These are phyloP conservation scores for Colaptes auratus DNA, from an alignment of 2,113 vertebrate genomes.

Conservation along the genomic window DNA sequence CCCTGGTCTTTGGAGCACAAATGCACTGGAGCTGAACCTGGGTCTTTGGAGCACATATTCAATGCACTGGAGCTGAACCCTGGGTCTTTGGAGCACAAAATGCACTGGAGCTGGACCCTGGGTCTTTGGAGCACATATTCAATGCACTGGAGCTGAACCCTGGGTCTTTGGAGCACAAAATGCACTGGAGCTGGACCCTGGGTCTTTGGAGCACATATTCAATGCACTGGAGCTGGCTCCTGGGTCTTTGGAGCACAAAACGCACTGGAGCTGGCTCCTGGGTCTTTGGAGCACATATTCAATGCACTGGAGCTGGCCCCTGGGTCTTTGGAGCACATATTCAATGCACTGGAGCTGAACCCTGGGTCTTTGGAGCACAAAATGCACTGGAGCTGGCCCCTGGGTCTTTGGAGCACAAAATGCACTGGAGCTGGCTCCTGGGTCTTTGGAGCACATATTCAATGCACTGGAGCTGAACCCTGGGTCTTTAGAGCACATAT, in stretches of 20 bases:
- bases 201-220: not conserved
- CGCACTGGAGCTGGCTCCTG: not conserved
- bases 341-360: not conserved
- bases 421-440: no score
- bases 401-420: no score
- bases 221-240: not conserved
- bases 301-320: not conserved
- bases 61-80: not conserved
- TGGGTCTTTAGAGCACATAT: no score
- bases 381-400: no score
- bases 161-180: not conserved
- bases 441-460: no score
- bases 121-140: not conserved
- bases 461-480: no score
- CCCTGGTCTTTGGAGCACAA: not conserved
- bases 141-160: not conserved
- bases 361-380: not conserved
- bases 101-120: not conserved
- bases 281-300: not conserved
- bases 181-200: not conserved
- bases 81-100: not conserved
- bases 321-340: not conserved
- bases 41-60: not conserved
- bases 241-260: not conserved
- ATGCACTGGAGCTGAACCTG: not conserved